Evolutionary conservation across 2,888 invertebrate genomes (phyloP).

Genomic region (Aphidoletes aphidimyza): DNA sequence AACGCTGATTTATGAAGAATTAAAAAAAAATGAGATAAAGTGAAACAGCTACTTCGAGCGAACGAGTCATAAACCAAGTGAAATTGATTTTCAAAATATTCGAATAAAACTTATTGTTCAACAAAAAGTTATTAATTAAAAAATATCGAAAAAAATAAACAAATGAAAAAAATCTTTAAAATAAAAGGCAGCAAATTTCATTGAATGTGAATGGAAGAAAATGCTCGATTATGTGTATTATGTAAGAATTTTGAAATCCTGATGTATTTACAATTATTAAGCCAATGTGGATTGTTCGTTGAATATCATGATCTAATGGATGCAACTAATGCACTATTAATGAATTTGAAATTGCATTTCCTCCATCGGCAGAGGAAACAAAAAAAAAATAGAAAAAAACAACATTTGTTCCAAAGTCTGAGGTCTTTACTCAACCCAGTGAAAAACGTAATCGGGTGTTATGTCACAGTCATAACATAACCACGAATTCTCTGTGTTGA

Average conservation of each 20-base stretch:
- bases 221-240: background rate
- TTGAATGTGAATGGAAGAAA: background rate
- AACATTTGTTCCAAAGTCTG: too few species aligned
- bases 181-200: background rate
- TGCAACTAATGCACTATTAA: too few species aligned
- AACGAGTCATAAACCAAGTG: conserved; percentile 40
- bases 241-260: background rate
- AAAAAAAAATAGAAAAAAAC: background rate
- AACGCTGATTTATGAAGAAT: background rate
- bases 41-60: background rate
- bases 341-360: too few species aligned
- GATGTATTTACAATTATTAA: background rate
- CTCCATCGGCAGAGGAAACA: background rate
- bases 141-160: conserved; percentile 20
- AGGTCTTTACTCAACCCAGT: too few species aligned
- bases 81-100: conserved; percentile 15
- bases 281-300: background rate
- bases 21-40: background rate
- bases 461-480: conserved; percentile 14
- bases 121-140: conserved; percentile 26
- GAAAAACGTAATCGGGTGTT: background rate
- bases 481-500: background rate
- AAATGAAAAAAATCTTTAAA: background rate
- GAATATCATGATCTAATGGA: too few species aligned
- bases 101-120: conserved; percentile 48